Evolutionary conservation across 1,140 invertebrate genomes (phyloP), one percentile per base, ranked within the genome.

Genomic region (Nasonia giraulti): DNA sequence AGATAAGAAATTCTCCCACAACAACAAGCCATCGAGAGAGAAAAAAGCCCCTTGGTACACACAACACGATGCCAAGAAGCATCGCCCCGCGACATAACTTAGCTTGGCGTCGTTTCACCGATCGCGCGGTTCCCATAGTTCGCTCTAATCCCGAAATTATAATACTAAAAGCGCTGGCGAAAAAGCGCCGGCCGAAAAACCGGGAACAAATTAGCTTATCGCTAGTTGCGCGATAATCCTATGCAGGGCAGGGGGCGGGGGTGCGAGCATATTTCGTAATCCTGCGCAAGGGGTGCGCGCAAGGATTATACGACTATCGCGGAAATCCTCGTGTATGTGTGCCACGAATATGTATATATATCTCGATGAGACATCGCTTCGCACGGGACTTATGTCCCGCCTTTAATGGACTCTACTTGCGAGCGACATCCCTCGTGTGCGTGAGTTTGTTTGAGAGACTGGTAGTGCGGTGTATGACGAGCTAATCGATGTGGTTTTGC

Each of bases 251-350:
- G 68, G 82, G 88, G 83, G 87, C 90, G 89, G 89, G 90, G 90
- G 90, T 92, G 89, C 85, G 89, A 92, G 90, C 89, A 92, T 92
- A 92, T 92, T 93, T 91, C 91, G 91, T 92, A 91, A 93, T 92
- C 91, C 91, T 5, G 17, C 14, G 40, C 23, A 47, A 40, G 50
- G 47, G 27, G 86, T 88, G 86, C 86, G 87, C 89, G 84, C 87
- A 87, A 89, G 86, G 86, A 84, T 87, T 83, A 82, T 86, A 8
- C 31, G 31, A 7, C 81, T 88, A 85, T 86, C 86, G 73, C 73
- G 20, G 76, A 88, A 90, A 91, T 92, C 89, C 88, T 89, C 20
- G 55, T 62, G 55, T 62, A 62, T n/a, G 7, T 50, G 20, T 62
- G 20, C 55, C 20, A 62, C 55, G 17, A 88, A 88, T 90, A 90